Evolutionary conservation across 2,888 invertebrate species (phyloP).

Genomic region (Cantharis flavilabris): DNA sequence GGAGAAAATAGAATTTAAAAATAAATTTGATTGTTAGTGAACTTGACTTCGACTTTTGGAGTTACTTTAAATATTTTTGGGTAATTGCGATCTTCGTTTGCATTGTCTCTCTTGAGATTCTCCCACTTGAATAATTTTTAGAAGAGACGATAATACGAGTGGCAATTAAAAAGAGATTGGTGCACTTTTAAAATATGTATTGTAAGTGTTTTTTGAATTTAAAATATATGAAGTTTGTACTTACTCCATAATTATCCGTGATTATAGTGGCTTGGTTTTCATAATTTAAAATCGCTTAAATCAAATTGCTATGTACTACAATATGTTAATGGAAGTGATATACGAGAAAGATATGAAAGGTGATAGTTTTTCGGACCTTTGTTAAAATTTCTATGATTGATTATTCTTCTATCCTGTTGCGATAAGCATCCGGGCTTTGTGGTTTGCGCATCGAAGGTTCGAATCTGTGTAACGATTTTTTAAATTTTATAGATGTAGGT

Average conservation of each 20-base stretch:
- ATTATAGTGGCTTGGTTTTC: background rate
- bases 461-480: background rate
- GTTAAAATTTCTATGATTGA: background rate
- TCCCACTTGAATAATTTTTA: background rate
- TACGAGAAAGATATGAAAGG: background rate
- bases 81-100: background rate
- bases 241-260: background rate
- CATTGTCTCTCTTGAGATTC: background rate
- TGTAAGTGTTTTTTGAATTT: background rate
- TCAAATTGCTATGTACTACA: background rate
- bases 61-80: no score
- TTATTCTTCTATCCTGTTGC: background rate
- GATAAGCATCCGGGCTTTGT: no score
- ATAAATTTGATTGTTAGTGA: no score
- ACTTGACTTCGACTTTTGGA: no score
- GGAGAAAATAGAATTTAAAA: no score
- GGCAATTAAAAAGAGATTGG: background rate
- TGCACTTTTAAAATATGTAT: background rate
- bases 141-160: background rate
- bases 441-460: background rate
- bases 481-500: slow-evolving; percentile 3
- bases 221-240: background rate
- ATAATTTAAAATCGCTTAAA: background rate
- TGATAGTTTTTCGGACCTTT: background rate
- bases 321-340: background rate